Base-by-base conservation (phyloP, 2,113 vertebrate species). In the Bubalus kerabau region DNA sequence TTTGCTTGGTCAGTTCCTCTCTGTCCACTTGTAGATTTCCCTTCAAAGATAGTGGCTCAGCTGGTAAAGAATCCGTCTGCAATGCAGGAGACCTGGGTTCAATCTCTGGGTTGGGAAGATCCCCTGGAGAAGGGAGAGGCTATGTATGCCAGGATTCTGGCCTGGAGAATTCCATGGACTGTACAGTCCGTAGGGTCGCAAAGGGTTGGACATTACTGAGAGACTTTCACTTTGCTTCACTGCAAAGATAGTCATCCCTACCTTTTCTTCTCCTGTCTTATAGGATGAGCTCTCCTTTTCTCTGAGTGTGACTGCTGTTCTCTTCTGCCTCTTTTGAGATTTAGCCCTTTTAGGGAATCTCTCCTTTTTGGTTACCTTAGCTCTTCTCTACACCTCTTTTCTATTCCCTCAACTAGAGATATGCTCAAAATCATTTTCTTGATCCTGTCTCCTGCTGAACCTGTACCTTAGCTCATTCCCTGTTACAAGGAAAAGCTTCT, bases 121-220 rank as follows among this genome's bases (percentile, higher is more conserved):
- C 10, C 67, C 19, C 19, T 71, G n/a, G n/a, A 71, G 67, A 23
- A 74, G 67, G 19, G 67, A 23, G 10, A 74, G 19, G 36, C 60
- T 62, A 3, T 13, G 2, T 10, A 40, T n/a, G 40, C 67, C 2
- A 6, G 2, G 23, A 40, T 74, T 40, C 67, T 40, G 67, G 67
- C 19, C 67, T 74, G 67, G 19, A 74, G 67, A 74, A 74, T 23
- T 74, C 67, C 67, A 40, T 40, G 67, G 67, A 24, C 10, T 24
- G 19, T 13, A 1, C 11, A 40, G n/a, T 74, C 67, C 2, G 0
- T 23, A 36, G 10, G 17, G 64, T 71, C 0, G 1, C 64, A 71
- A 71, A 71, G 64, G 19, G n/a, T 21, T 2, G 0, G 17, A 11
- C 64, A 71, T 5, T 8, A 71, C 64, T 71, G n/a, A 71, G 2